Percentiles rank a stretch among this genome's conserved stretches.
Evolutionary conservation across 2,888 invertebrate genomes (phyloP).

Genomic region (Podotricha telesiphe): DNA sequence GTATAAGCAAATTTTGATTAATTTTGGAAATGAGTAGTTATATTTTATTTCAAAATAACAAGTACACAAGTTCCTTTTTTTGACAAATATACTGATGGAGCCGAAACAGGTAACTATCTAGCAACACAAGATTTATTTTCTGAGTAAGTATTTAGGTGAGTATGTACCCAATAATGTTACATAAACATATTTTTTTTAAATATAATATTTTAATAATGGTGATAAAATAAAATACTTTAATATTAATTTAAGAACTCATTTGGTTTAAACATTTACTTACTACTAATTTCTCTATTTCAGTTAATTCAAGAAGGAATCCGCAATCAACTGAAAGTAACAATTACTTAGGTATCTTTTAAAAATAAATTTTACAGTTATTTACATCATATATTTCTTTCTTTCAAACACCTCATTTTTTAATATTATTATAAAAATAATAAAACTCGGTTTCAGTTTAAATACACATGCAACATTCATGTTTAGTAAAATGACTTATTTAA

Average conservation of each 20-base stretch:
- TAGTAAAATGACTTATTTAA: too few species aligned
- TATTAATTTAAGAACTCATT: background rate
- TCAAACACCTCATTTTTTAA: background rate
- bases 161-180: background rate
- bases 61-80: background rate
- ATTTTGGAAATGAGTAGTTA: background rate
- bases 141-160: slow-evolving; percentile 20
- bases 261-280: background rate
- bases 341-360: background rate
- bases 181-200: too few species aligned
- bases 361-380: slow-evolving; percentile 5
- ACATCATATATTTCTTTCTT: slow-evolving; percentile 2
- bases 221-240: background rate
- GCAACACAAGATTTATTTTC: background rate
- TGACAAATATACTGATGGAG: background rate
- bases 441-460: too few species aligned
- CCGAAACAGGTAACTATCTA: background rate
- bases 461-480: too few species aligned
- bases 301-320: slow-evolving; percentile 2
- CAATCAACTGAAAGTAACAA: slow-evolving; percentile 2
- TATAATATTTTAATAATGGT: background rate
- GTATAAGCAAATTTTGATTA: background rate
- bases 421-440: too few species aligned
- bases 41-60: background rate
- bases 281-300: slow-evolving; percentile 16